Conservation (phyloP, 2,113 vertebrate genomes). For the Stomatorhinus ivindoensis region DNA sequence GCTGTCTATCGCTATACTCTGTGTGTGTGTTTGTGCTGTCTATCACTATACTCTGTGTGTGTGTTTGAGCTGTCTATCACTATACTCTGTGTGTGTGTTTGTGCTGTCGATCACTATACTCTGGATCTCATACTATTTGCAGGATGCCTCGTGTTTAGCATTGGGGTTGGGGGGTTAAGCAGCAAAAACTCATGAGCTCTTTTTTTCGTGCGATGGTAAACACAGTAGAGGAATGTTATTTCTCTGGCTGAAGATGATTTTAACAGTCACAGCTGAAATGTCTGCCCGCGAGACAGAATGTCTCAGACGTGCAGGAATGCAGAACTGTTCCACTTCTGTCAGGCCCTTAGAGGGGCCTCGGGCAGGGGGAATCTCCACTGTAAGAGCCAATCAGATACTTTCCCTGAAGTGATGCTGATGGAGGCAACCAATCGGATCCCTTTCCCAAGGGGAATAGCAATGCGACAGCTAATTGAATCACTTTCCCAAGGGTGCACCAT, state of each 20-base stretch:
- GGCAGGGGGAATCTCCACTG: background rate
- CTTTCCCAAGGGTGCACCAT: background rate
- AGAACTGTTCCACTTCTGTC: constrained; percentile 13
- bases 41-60: no score
- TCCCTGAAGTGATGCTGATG: background rate
- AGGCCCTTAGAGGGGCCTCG: background rate
- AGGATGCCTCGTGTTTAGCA: background rate
- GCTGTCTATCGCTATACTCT: no score
- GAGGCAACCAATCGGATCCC: background rate
- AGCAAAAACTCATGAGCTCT: background rate
- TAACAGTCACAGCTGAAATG: constrained; percentile 30
- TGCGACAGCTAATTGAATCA: background rate
- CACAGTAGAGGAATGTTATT: constrained; percentile 43
- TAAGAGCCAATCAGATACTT: background rate
- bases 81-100: background rate
- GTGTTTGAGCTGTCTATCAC: no score
- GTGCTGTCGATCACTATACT: background rate
- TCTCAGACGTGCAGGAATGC: constrained; percentile 22
- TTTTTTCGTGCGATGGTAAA: constrained; percentile 23
- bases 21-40: no score
- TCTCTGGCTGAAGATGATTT: constrained; percentile 32
- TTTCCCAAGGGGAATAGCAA: background rate
- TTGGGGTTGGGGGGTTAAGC: background rate
- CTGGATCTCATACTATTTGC: background rate
- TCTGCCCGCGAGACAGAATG: constrained; percentile 26